Evolutionary conservation across 2,113 vertebrate species (phyloP).

Genomic region (Aphelocoma coerulescens): DNA sequence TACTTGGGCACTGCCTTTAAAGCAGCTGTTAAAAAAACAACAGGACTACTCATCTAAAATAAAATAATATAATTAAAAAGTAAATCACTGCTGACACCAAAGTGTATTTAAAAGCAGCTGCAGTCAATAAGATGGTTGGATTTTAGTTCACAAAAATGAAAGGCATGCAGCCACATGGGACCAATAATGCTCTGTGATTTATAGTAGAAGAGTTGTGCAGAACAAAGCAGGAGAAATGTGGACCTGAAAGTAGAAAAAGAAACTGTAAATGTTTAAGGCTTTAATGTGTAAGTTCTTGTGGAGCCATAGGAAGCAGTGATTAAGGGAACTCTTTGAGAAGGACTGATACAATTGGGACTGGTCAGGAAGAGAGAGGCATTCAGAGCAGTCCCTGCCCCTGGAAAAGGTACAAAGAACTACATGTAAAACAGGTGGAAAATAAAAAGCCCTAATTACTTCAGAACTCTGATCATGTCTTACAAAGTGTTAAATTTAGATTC

Average conservation of each 20-base stretch:
- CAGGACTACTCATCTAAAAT: slow-evolving; percentile 15
- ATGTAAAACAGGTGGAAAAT: background rate
- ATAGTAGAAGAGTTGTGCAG: background rate
- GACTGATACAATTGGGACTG: background rate
- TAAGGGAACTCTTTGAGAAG: background rate
- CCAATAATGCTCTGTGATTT: slow-evolving; percentile 22
- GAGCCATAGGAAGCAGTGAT: background rate
- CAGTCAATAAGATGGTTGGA: slow-evolving; percentile 14
- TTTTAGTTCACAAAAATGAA: slow-evolving; percentile 33
- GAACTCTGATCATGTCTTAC: background rate
- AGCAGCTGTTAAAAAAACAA: slow-evolving; percentile 29
- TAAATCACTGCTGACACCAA: slow-evolving; percentile 51
- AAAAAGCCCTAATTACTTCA: background rate
- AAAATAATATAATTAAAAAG: slow-evolving; percentile 47
- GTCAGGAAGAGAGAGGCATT: background rate
- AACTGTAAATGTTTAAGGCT: background rate
- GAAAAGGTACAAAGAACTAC: background rate
- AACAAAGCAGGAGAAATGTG: slow-evolving; percentile 3
- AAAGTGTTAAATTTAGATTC: background rate
- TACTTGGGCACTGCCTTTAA: slow-evolving; percentile 16
- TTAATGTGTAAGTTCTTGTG: background rate
- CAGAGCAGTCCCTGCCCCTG: background rate
- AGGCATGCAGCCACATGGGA: slow-evolving; percentile 1
- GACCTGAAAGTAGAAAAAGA: background rate
- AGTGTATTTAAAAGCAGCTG: slow-evolving; percentile 59